Evolutionary conservation across 2,888 invertebrate species (phyloP), one percentile per base, ranked within the genome.

Genomic region (Nemapogon koenigi): DNA sequence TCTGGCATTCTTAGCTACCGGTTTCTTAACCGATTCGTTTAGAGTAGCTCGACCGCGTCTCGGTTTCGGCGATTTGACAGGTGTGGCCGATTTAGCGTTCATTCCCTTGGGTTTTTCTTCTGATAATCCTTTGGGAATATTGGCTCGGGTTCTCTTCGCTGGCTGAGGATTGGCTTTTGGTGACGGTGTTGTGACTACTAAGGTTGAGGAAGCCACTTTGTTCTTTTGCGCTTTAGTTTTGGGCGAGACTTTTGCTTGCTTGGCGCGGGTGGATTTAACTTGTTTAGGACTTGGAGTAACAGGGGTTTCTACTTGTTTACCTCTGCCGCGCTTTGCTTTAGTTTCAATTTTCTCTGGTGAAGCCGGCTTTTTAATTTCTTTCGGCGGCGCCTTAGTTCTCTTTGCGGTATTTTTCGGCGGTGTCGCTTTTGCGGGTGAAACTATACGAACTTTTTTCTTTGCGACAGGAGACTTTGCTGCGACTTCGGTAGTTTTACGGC

Each of bases 91-190:
- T 14, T 28, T 28, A 4, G 28, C 14, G 28, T 28, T 38, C 25
- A n/a, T 13, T 11, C 19, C 25, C 25, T 16, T 8, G 13, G 4
- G 31, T n/a, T 29, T 28, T 37, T 15, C 13, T 14, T 27, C 44
- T 47, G 13, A 35, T 39, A 16, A 13, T 11, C 15, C 15, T 2
- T 11, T 15, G 7, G 13, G 22, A 7, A 6, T 22, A 7, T 6
- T 22, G 47, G 38, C 27, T 43, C 16, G 11, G 3, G 15, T 13
- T 33, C 17, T 38, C 28, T 41, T 36, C 1, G 30, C 27, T 2
- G 64, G 60, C 41, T 63, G 61, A 2, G 64, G 60, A 41, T 63
- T 62, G 10, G 53, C 2, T 29, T 51, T 47, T 0, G 67, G 66
- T 1, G 63, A 58, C 0, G 59, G 57, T 42, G 63, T 61, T 2